Percentiles rank a stretch among this genome's conserved stretches.
These are phyloP conservation scores for Cosmorhoe ocellata DNA, from an alignment of 2,888 invertebrate species.

Conservation along the genomic window DNA sequence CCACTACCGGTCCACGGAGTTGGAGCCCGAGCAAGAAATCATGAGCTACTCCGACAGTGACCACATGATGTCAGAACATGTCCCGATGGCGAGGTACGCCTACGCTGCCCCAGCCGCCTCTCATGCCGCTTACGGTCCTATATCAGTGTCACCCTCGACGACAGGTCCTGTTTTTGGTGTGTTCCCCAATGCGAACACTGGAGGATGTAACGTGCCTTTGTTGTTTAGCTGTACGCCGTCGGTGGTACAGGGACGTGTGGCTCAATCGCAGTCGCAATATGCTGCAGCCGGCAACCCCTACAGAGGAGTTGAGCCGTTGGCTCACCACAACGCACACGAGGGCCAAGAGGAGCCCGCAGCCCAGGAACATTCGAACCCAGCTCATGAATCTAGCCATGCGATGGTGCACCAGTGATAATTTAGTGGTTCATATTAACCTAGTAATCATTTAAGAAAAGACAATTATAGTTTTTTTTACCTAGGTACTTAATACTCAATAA, in stretches of 20 bases:
- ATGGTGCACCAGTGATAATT: slow-evolving; percentile 31
- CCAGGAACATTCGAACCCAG: slow-evolving; percentile 39
- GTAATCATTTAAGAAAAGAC: not conserved
- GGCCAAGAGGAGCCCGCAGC: slow-evolving; percentile 36
- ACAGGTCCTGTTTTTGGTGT: slow-evolving; percentile 57
- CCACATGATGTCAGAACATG: slow-evolving; percentile 46
- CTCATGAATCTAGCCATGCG: slow-evolving; percentile 39
- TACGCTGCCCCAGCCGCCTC: slow-evolving; percentile 35
- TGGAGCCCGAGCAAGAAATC: slow-evolving; percentile 43
- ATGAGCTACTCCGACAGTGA: slow-evolving; percentile 62
- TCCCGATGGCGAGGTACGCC: slow-evolving; percentile 53
- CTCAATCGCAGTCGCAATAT: slow-evolving; percentile 43
- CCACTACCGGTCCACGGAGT: slow-evolving; percentile 50
- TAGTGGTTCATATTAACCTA: slow-evolving; percentile 1
- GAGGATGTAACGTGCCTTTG: slow-evolving; percentile 63
- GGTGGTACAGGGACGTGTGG: slow-evolving; percentile 57
- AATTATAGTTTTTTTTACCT: not conserved
- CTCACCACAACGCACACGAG: slow-evolving; percentile 39
- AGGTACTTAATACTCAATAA: too few species aligned
- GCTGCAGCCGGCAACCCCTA: slow-evolving; percentile 40
- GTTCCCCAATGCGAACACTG: slow-evolving; percentile 62
- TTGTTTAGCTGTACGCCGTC: slow-evolving; percentile 70
- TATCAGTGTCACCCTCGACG: slow-evolving; percentile 32
- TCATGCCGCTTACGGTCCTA: slow-evolving; percentile 28
- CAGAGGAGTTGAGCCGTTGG: slow-evolving; percentile 47